phyloP scores from a whole-genome alignment of 2,797 vertebrate genomes.

The Falco columbarius region DNA sequence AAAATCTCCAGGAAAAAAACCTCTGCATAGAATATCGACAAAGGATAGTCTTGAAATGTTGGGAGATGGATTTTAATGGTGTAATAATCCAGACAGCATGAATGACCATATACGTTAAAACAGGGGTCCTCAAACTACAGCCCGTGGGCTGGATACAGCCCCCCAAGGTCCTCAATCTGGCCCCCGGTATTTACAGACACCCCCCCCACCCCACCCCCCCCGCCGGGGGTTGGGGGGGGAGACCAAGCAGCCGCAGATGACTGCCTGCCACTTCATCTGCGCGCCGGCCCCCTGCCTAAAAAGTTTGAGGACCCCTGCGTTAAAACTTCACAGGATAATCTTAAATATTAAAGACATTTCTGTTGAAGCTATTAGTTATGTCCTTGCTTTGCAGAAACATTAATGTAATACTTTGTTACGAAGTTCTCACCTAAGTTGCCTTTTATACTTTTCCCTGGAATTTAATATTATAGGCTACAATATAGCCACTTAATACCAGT shows the following conservation, averaged over 20 bases:
- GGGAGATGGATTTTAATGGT: neutral
- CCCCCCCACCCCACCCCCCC: no score
- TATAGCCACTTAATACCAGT: neutral
- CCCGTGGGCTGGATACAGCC: no score
- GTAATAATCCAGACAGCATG: neutral
- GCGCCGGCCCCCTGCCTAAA: no score
- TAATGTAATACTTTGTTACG: neutral
- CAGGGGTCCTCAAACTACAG: no score
- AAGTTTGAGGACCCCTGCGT: neutral
- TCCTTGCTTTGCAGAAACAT: neutral
- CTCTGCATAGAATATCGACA: neutral
- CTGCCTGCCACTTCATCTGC: no score
- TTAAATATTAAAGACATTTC: neutral
- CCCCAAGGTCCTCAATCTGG: no score
- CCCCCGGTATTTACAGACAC: no score
- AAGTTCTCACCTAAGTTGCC: neutral
- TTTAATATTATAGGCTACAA: neutral
- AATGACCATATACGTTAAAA: neutral
- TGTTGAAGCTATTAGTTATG: neutral
- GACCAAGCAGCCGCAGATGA: no score
- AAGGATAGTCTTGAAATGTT: neutral
- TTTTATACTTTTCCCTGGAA: neutral
- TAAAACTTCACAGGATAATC: neutral
- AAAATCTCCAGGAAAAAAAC: neutral
- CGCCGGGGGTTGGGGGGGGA: no score